These are phyloP conservation scores for Timandra comae DNA, from an alignment of 2,888 invertebrate species.

Conservation along the genomic window DNA sequence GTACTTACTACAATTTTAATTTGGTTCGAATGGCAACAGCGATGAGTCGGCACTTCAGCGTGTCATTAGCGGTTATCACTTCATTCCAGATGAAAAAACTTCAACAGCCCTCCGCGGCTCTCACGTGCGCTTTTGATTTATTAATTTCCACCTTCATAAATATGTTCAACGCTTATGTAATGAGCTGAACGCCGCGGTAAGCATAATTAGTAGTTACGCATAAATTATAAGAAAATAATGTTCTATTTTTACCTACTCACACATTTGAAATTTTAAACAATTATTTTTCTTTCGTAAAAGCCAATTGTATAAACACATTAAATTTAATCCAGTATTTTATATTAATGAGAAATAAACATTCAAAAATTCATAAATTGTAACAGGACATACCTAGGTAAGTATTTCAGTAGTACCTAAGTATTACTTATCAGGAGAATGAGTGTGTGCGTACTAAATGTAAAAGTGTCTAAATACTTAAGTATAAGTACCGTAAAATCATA, in stretches of 20 bases:
- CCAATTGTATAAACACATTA: too few relatives aligned
- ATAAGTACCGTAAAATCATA: too few relatives aligned
- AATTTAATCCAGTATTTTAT: too few relatives aligned
- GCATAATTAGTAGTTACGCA: background rate
- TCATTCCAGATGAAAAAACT: slow-evolving; percentile 76
- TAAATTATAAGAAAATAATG: background rate
- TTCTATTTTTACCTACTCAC: too few relatives aligned
- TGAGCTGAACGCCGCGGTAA: slow-evolving; percentile 22
- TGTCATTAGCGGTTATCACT: slow-evolving; percentile 77
- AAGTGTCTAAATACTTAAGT: too few relatives aligned
- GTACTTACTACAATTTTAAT: slow-evolving; percentile 31
- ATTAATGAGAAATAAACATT: too few relatives aligned
- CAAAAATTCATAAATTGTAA: too few relatives aligned
- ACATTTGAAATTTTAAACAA: background rate
- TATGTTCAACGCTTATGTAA: slow-evolving; percentile 49
- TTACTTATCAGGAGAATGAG: too few relatives aligned
- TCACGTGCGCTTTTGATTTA: slow-evolving; percentile 72
- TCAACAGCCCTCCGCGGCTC: slow-evolving; percentile 65
- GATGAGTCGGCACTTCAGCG: slow-evolving; percentile 64
- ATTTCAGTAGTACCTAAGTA: too few relatives aligned
- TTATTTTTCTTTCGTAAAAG: background rate
- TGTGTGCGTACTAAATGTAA: too few relatives aligned
- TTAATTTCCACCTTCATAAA: slow-evolving; percentile 72
- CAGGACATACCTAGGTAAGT: too few relatives aligned
- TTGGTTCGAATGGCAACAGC: slow-evolving; percentile 37